Evolutionary conservation across 2,113 vertebrate genomes (phyloP).

Genomic region (Pluvialis apricaria): DNA sequence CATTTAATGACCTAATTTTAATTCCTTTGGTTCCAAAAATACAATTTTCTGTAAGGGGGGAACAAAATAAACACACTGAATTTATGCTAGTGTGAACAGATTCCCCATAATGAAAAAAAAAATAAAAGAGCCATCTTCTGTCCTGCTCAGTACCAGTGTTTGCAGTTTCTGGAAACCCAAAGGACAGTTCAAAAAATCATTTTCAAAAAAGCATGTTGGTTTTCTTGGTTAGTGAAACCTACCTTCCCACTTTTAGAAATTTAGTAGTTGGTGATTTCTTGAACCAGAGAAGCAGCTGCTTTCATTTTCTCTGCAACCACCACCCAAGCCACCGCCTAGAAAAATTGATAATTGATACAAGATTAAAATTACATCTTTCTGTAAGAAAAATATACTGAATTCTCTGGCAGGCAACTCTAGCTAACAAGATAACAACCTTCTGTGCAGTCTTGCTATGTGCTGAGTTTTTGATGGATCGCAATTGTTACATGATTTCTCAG

Average conservation of each 20-base stretch:
- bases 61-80: neutral
- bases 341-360: neutral
- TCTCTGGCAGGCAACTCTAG: neutral
- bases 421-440: neutral
- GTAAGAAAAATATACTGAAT: neutral
- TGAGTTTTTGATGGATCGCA: neutral
- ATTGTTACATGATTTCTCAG: neutral
- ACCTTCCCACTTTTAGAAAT: neutral
- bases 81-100: neutral
- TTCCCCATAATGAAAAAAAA: neutral
- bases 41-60: neutral
- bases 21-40: neutral
- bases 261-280: neutral
- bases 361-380: neutral
- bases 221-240: neutral
- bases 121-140: neutral
- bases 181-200: neutral
- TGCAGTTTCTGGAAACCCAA: neutral
- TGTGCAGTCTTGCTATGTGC: neutral
- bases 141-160: neutral
- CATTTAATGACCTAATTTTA: conserved; percentile 28
- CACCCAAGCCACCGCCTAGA: neutral
- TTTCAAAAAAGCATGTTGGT: neutral
- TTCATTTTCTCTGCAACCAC: neutral
- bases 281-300: neutral